Evolutionary conservation across 1,140 invertebrate genomes (phyloP).

Genomic region (Apis florea): DNA sequence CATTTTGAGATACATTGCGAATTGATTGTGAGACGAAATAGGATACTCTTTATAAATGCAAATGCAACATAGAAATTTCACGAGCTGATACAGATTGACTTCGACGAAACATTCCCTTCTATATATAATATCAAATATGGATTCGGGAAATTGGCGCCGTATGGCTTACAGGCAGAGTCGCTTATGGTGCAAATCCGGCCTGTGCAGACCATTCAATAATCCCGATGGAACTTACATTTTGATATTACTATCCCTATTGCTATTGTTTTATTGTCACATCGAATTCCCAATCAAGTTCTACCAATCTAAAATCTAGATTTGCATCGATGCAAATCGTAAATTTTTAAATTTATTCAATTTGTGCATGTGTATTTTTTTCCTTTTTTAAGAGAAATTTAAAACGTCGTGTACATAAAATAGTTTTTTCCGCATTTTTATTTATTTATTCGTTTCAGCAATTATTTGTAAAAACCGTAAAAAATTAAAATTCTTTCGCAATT

Average conservation of each 20-base stretch:
- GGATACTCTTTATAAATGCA: background rate
- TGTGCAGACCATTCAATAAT: conserved; percentile 6
- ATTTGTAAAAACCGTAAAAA: too few relatives aligned
- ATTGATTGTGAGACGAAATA: background rate
- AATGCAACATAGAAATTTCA: background rate
- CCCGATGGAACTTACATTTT: conserved; percentile 2
- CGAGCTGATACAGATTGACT: background rate
- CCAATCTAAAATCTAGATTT: background rate
- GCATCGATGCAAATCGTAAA: background rate
- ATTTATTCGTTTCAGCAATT: too few relatives aligned
- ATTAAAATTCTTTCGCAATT: too few relatives aligned
- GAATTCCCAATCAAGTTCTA: background rate
- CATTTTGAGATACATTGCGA: background rate
- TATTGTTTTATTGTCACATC: background rate
- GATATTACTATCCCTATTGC: background rate
- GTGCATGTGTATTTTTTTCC: too few relatives aligned
- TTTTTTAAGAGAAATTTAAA: too few relatives aligned
- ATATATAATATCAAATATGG: background rate
- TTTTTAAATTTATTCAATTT: background rate
- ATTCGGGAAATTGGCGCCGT: conserved; percentile 1
- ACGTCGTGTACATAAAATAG: too few relatives aligned
- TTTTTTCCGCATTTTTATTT: too few relatives aligned
- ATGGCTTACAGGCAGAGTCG: background rate
- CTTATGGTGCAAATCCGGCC: conserved; percentile 10
- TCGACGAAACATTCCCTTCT: background rate